Conservation (phyloP, 2,888 invertebrate genomes). For the Atrina japonica region DNA sequence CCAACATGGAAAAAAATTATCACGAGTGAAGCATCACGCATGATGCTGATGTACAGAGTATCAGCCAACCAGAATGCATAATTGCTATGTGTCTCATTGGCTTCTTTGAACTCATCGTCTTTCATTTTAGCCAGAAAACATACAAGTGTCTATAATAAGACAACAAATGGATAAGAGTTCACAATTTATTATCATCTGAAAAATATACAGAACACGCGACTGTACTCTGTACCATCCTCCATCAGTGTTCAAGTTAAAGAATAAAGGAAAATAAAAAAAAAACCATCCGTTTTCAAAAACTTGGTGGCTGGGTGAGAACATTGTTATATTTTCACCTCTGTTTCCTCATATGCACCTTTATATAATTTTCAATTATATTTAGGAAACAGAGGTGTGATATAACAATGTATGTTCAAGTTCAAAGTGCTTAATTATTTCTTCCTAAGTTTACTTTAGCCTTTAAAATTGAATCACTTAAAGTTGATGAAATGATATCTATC, state of each 20-base stretch:
- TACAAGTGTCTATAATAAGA: neutral
- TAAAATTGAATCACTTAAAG: slow-evolving; percentile 3
- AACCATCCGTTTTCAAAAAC: neutral
- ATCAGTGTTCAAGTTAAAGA: neutral
- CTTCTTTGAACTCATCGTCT: neutral
- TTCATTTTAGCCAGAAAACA: slow-evolving; percentile 6
- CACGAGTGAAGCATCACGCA: slow-evolving; percentile 5
- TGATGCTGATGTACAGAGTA: no score
- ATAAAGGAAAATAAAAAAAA: neutral
- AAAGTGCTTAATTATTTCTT: slow-evolving; percentile 4
- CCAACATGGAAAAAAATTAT: neutral
- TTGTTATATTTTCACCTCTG: slow-evolving; percentile 17
- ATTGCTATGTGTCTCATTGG: neutral
- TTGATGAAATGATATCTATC: neutral
- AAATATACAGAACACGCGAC: neutral
- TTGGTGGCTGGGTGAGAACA: neutral
- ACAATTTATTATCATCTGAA: neutral
- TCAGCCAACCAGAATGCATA: neutral
- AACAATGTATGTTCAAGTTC: slow-evolving; percentile 19
- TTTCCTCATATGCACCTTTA: slow-evolving; percentile 19
- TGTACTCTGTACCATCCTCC: neutral
- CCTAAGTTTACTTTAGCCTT: neutral
- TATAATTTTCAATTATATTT: slow-evolving; percentile 17
- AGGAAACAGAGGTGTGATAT: slow-evolving; percentile 16
- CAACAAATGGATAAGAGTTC: neutral